Percentiles rank a stretch among this genome's conserved stretches.
phyloP scores from a whole-genome alignment of 2,888 invertebrate genomes.

The Rhaphigaster nebulosa region DNA sequence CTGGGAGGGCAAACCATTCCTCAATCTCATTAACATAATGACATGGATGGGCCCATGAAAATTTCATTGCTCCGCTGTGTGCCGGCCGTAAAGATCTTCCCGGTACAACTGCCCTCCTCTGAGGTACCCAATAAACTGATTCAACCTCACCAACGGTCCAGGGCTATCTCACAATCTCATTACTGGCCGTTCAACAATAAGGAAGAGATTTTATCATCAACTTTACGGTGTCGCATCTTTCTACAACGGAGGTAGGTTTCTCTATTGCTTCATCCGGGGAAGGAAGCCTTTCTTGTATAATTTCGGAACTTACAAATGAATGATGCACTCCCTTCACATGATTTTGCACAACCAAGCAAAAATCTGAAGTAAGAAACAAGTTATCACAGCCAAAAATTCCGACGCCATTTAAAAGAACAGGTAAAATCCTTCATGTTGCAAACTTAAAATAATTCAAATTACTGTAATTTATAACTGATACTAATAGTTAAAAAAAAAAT shows the following conservation, averaged over 20 bases:
- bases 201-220: background rate
- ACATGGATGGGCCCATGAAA: constrained; percentile 44
- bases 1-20: constrained; percentile 12
- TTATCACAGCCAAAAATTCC: too few relatives aligned
- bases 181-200: background rate
- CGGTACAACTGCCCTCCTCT: background rate
- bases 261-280: background rate
- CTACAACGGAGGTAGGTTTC: background rate
- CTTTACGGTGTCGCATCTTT: background rate
- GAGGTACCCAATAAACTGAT: constrained; percentile 15
- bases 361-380: too few relatives aligned
- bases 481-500: too few relatives aligned
- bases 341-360: too few relatives aligned
- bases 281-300: background rate
- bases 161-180: background rate
- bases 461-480: too few relatives aligned
- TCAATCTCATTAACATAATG: constrained; percentile 45
- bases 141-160: background rate
- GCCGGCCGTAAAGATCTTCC: constrained; percentile 23
- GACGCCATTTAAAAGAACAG: too few relatives aligned
- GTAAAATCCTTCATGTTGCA: too few relatives aligned
- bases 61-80: background rate
- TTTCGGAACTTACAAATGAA: background rate
- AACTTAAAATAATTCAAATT: too few relatives aligned
- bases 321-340: too few relatives aligned